Evolutionary conservation across 2,797 vertebrate species (phyloP).

Genomic region (Rhinoraja longicauda): DNA sequence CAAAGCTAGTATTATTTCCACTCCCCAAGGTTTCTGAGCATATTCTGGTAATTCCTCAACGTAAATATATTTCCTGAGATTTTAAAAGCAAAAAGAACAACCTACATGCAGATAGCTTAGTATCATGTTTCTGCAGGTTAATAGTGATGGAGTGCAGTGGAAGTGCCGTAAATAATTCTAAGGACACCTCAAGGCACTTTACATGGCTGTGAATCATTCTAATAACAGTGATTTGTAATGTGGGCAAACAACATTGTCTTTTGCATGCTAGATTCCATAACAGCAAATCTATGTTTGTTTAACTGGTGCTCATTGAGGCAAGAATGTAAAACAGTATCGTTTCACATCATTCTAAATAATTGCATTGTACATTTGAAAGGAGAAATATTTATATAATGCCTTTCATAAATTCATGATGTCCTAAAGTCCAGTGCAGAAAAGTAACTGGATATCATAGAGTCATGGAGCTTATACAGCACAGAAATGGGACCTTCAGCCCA

Average conservation of each 20-base stretch:
- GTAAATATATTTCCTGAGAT: not conserved
- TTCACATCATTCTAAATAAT: not conserved
- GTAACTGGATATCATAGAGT: no score
- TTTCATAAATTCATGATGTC: no score
- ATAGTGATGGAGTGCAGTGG: not conserved
- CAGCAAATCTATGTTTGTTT: not conserved
- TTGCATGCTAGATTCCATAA: not conserved
- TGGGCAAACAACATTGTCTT: not conserved
- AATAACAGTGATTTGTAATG: not conserved
- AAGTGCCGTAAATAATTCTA: not conserved
- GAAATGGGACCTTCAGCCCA: no score
- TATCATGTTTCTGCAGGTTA: no score
- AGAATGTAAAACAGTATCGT: not conserved
- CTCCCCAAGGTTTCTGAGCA: not conserved
- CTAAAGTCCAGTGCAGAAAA: no score
- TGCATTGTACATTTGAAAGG: not conserved
- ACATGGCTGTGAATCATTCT: not conserved
- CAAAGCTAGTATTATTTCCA: not conserved
- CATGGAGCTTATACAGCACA: no score
- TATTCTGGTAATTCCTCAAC: not conserved
- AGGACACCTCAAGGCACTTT: not conserved
- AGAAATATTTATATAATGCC: not conserved
- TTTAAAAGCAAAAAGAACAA: not conserved
- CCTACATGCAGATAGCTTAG: not conserved
- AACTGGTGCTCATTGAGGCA: not conserved